Percentiles rank a stretch among this genome's conserved stretches.
Evolutionary conservation across 2,888 invertebrate species (phyloP).

Genomic region (Bunonema sp.): DNA sequence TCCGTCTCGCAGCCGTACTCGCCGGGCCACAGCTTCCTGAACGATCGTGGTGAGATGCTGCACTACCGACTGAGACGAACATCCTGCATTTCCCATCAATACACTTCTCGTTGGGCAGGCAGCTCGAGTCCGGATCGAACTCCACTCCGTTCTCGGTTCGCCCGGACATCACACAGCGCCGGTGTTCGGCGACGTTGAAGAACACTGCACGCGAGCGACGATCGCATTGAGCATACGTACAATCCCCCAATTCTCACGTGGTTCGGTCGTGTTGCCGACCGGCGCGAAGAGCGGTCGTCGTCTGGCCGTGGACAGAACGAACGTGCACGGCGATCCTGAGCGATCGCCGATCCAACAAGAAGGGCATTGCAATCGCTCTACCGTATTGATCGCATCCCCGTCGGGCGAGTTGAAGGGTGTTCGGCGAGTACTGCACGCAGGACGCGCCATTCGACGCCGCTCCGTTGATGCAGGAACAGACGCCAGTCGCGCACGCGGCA

Average conservation of each 20-base stretch:
- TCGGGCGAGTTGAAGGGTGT: conserved; percentile 20
- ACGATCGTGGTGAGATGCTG: background rate
- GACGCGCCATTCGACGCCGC: conserved; percentile 16
- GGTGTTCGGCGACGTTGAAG: conserved; percentile 29
- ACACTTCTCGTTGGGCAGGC: conserved; percentile 39
- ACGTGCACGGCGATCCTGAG: conserved; percentile 22
- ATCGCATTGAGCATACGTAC: too few species aligned
- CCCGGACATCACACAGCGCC: conserved; percentile 17
- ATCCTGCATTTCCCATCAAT: conserved; percentile 33
- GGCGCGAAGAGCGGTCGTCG: conserved; percentile 34
- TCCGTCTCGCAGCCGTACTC: conserved; percentile 37
- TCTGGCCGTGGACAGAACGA: conserved; percentile 27
- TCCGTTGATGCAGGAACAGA: conserved; percentile 28
- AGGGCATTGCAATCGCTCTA: background rate
- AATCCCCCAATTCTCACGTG: conserved; percentile 11
- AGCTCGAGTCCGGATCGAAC: conserved; percentile 32
- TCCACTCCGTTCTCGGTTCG: conserved; percentile 10
- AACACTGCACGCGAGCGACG: conserved; percentile 28
- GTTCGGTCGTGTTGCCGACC: conserved; percentile 23
- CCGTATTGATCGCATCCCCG: conserved; percentile 39
- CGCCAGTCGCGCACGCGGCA: too few species aligned
- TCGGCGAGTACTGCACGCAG: conserved; percentile 12
- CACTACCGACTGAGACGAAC: conserved; percentile 9
- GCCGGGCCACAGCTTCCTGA: conserved; percentile 38
- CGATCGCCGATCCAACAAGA: too few species aligned